Evolutionary conservation across 1,140 invertebrate species (phyloP).

Genomic region (Spodoptera litura): DNA sequence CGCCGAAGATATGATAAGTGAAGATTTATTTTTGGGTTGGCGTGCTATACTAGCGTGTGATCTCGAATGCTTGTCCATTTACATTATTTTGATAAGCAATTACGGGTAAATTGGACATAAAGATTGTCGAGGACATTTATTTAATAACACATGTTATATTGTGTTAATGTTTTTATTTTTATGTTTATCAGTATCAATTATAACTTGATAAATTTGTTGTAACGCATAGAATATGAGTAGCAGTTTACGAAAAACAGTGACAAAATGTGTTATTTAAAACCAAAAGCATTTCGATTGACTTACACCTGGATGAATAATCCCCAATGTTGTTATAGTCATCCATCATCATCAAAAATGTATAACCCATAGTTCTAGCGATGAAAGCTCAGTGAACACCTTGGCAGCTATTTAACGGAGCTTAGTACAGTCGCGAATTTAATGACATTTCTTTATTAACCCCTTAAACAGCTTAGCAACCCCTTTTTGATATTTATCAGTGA

Average conservation of each 20-base stretch:
- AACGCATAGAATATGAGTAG: no score
- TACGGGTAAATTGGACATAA: neutral
- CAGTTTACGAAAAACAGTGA: no score
- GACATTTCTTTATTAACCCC: conserved; percentile 13
- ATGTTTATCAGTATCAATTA: no score
- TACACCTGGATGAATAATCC: no score
- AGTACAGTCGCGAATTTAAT: neutral
- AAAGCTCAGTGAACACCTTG: neutral
- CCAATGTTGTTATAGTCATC: neutral
- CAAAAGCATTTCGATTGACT: no score
- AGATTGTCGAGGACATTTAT: neutral
- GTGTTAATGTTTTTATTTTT: no score
- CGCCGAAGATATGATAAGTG: conserved; percentile 47
- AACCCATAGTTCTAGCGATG: neutral
- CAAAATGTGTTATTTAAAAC: no score
- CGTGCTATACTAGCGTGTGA: neutral
- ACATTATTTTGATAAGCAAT: conserved; percentile 29
- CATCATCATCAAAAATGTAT: neutral
- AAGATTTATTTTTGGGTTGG: conserved; percentile 48
- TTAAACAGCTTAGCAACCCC: conserved; percentile 1
- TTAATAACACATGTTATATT: no score
- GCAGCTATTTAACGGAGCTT: neutral
- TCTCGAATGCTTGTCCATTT: conserved; percentile 10
- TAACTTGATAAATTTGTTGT: no score
- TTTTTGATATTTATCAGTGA: conserved; percentile 16